Evolutionary conservation across 2,113 vertebrate species (phyloP).

Genomic region (Lepisosteus osseus): DNA sequence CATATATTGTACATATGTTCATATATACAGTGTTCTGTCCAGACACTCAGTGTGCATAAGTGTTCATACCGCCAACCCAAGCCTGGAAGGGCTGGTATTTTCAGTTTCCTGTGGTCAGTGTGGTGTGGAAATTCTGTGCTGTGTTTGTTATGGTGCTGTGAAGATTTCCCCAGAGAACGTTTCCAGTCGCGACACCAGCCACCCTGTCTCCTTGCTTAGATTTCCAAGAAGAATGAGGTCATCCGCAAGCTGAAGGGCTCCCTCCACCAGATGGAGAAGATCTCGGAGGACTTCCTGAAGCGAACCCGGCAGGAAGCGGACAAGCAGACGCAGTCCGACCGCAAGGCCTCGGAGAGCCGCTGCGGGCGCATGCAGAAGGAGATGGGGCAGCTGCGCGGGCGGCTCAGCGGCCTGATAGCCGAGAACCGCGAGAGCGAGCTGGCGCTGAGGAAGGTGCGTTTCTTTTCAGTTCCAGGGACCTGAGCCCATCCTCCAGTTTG

Average conservation of each 20-base stretch:
- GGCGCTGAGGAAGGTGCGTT: conserved; percentile 67
- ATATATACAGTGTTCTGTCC: too few relatives aligned
- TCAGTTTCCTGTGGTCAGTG: too few relatives aligned
- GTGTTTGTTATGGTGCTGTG: too few relatives aligned
- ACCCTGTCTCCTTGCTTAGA: conserved; percentile 46
- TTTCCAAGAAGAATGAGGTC: conserved; percentile 54
- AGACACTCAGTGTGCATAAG: too few relatives aligned
- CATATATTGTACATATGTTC: too few relatives aligned
- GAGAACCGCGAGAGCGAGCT: conserved; percentile 65
- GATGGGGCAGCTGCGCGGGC: conserved; percentile 42
- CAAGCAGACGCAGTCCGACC: conserved; percentile 52
- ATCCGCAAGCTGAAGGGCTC: conserved; percentile 60
- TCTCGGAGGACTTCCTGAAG: conserved; percentile 44
- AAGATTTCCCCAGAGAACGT: too few relatives aligned
- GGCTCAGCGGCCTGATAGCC: conserved; percentile 51
- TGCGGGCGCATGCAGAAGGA: conserved; percentile 60
- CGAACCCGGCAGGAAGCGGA: conserved; percentile 46
- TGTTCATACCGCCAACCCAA: too few relatives aligned
- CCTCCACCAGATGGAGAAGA: conserved; percentile 51
- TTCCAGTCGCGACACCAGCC: too few relatives aligned
- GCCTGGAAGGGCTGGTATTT: too few relatives aligned
- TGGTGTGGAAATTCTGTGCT: too few relatives aligned
- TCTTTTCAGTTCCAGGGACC: too few relatives aligned
- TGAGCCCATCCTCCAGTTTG: too few relatives aligned
- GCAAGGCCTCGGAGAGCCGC: conserved; percentile 46